These are phyloP conservation scores for Charaxes varanes DNA, from an alignment of 1,140 invertebrate genomes.

Conservation along the genomic window DNA sequence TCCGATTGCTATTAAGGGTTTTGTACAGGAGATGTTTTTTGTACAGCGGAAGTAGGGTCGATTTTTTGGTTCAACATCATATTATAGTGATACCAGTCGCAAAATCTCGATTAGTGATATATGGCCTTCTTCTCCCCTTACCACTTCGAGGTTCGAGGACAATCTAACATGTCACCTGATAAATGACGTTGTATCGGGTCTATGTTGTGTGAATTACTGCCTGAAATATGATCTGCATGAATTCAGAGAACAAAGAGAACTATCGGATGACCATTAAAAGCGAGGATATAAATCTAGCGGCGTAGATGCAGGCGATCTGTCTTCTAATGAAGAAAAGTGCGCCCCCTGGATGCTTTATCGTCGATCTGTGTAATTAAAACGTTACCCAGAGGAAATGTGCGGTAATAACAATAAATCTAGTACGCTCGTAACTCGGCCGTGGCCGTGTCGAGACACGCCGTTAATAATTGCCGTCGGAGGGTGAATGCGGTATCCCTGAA, in stretches of 20 bases:
- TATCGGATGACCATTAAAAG: slow-evolving; percentile 41
- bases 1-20: slow-evolving; percentile 47
- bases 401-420: slow-evolving; percentile 71
- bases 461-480: slow-evolving; percentile 51
- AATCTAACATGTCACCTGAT: slow-evolving; percentile 16
- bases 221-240: slow-evolving; percentile 6
- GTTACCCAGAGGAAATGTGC: slow-evolving; percentile 70
- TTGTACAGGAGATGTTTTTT: slow-evolving; percentile 35
- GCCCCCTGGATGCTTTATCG: slow-evolving; percentile 69
- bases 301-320: slow-evolving; percentile 55
- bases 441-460: slow-evolving; percentile 40
- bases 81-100: too few relatives aligned
- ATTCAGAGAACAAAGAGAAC: slow-evolving; percentile 23
- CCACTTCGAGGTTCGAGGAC: slow-evolving; percentile 8
- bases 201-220: slow-evolving; percentile 2
- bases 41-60: slow-evolving; percentile 33
- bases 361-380: slow-evolving; percentile 73
- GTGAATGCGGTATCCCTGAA: slow-evolving; percentile 37
- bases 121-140: too few relatives aligned
- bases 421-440: slow-evolving; percentile 44
- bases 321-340: slow-evolving; percentile 74
- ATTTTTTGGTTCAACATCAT: too few relatives aligned
- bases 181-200: slow-evolving; percentile 4
- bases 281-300: slow-evolving; percentile 41
- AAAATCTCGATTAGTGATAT: too few relatives aligned